Conservation (phyloP, 2,888 invertebrate species). For the Athrips mouffetella region DNA sequence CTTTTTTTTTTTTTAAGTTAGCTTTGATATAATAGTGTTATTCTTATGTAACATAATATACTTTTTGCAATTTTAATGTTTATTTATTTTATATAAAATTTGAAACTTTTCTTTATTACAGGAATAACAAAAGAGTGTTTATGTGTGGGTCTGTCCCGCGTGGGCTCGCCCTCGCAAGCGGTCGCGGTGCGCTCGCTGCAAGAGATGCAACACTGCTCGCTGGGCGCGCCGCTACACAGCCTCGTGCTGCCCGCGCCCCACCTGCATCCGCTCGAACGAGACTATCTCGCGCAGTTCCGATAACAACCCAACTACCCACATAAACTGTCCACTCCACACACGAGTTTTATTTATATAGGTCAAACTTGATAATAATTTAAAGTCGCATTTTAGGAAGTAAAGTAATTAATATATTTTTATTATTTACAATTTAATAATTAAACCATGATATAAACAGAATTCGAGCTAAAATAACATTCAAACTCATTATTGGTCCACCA, state of each 20-base stretch:
- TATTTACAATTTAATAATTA: conserved; percentile 73
- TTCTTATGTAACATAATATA: too few relatives aligned
- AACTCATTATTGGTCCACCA: conserved; percentile 73
- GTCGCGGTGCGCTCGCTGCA: conserved; percentile 86
- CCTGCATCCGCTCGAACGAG: conserved; percentile 94
- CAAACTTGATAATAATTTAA: background rate
- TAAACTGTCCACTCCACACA: background rate
- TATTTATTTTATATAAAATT: too few relatives aligned
- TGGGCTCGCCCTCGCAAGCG: conserved; percentile 91
- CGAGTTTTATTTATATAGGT: background rate
- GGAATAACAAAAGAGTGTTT: conserved; percentile 77
- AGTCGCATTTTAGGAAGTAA: conserved; percentile 32
- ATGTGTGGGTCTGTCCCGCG: conserved; percentile 92
- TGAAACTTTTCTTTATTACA: too few relatives aligned
- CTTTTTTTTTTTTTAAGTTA: too few relatives aligned
- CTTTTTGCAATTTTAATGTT: too few relatives aligned
- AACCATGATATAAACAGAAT: conserved; percentile 70
- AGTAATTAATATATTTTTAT: conserved; percentile 67
- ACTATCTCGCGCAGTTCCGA: conserved; percentile 87
- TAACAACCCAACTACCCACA: conserved; percentile 25
- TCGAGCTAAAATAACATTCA: conserved; percentile 67
- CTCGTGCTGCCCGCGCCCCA: conserved; percentile 90
- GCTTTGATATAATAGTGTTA: too few relatives aligned
- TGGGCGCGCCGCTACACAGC: conserved; percentile 96
- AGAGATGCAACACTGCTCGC: conserved; percentile 83